Conservation (phyloP, 2,113 vertebrate species). For the Dasyurus viverrinus region DNA sequence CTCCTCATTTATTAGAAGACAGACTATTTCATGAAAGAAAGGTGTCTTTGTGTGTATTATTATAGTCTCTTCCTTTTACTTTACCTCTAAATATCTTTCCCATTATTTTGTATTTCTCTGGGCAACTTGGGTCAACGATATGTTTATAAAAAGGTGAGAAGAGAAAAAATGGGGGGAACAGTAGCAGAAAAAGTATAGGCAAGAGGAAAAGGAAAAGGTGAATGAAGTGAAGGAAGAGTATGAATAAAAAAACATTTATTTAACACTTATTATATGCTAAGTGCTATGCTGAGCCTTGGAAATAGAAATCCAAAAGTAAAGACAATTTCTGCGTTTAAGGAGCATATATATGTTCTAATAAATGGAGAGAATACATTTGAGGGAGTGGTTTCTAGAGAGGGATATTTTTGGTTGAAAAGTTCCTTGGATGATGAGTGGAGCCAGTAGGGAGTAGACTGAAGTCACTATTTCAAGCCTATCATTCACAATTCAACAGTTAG, state of each 20-base stretch:
- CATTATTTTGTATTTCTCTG: not conserved
- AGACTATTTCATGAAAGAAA: not conserved
- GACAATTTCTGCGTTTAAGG: not conserved
- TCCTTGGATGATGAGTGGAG: not conserved
- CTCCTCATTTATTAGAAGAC: not conserved
- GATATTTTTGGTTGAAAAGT: not conserved
- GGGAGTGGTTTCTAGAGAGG: not conserved
- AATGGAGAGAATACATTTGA: not conserved
- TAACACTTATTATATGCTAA: not conserved
- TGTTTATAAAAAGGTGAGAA: not conserved
- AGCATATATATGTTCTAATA: not conserved
- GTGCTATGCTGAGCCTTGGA: not conserved
- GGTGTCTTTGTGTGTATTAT: not conserved
- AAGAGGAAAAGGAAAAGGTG: not conserved
- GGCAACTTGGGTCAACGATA: not conserved
- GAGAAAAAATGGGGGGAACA: not conserved
- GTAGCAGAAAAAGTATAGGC: not conserved
- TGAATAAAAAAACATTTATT: not conserved
- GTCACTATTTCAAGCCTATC: not conserved
- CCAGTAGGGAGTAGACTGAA: not conserved
- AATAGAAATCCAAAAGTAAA: not conserved
- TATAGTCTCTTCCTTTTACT: not conserved
- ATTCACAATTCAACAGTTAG: not conserved
- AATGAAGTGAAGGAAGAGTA: not conserved
- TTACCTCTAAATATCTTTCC: conserved; percentile 2